Evolutionary conservation across 2,797 vertebrate species (phyloP).

Genomic region (Eulemur coronatus): DNA sequence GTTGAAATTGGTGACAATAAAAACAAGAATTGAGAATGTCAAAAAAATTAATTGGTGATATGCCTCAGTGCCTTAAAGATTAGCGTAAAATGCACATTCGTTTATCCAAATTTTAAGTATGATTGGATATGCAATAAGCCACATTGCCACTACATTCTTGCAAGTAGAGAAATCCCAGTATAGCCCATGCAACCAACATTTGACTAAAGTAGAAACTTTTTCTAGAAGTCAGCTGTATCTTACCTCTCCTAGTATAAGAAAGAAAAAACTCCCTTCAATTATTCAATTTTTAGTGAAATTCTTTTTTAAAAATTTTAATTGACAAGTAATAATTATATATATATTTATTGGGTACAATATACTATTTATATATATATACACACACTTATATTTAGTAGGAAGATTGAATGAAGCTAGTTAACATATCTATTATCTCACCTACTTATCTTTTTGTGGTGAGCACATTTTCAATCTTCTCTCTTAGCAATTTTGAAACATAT

Average conservation of each 20-base stretch:
- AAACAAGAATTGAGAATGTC: neutral
- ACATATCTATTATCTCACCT: neutral
- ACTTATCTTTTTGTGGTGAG: neutral
- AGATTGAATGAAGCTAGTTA: neutral
- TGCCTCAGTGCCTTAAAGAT: slow-evolving; percentile 77
- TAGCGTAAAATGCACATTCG: slow-evolving; percentile 93
- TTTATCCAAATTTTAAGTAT: slow-evolving; percentile 94
- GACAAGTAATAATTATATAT: neutral
- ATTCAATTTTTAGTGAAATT: slow-evolving; percentile 88
- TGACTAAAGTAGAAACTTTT: slow-evolving; percentile 29
- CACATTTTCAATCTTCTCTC: neutral
- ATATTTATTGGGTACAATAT: neutral
- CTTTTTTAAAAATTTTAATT: neutral
- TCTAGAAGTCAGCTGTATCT: slow-evolving; percentile 82
- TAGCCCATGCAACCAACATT: slow-evolving; percentile 74
- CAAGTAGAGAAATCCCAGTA: slow-evolving; percentile 82
- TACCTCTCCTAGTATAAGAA: slow-evolving; percentile 94
- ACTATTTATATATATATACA: neutral
- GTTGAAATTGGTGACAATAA: neutral
- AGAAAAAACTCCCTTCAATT: slow-evolving; percentile 90
- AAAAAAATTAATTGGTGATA: neutral
- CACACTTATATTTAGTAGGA: neutral
- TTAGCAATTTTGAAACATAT: neutral
- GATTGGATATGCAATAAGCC: slow-evolving; percentile 90
- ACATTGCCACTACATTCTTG: slow-evolving; percentile 92